A percentile compares a stretch with the other conserved stretches of the same genome.
These are phyloP conservation scores for Drosophila siamana DNA, from an alignment of 2,888 invertebrate genomes.

Conservation along the genomic window DNA sequence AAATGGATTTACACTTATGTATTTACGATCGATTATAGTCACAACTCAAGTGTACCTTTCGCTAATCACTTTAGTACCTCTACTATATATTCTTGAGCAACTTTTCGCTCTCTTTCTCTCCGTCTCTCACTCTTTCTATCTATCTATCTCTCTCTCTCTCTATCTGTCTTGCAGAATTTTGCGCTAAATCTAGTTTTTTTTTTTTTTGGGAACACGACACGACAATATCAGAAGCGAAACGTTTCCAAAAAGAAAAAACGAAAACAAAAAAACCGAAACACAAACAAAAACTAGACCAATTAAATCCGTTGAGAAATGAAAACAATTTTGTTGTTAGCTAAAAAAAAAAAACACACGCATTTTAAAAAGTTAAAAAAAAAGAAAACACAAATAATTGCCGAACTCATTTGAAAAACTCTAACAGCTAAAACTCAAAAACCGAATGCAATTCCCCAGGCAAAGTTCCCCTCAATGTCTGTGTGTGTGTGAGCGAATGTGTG, in stretches of 20 bases:
- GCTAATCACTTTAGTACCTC: slow-evolving; percentile 61
- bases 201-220: slow-evolving; percentile 22
- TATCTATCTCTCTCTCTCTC: slow-evolving; percentile 15
- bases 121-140: slow-evolving; percentile 1
- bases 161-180: slow-evolving; percentile 2
- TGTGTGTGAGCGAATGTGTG: background rate
- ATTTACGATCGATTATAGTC: slow-evolving; percentile 40
- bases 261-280: slow-evolving; percentile 6
- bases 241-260: slow-evolving; percentile 17
- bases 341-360: no score
- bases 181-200: slow-evolving; percentile 15
- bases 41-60: slow-evolving; percentile 64
- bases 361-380: slow-evolving; percentile 1
- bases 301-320: slow-evolving; percentile 13
- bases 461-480: background rate
- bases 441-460: background rate
- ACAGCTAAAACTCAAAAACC: slow-evolving; percentile 4
- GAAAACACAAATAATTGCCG: background rate
- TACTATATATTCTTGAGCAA: slow-evolving; percentile 27
- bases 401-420: slow-evolving; percentile 6
- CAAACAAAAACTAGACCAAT: slow-evolving; percentile 28
- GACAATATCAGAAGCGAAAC: slow-evolving; percentile 46
- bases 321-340: slow-evolving; percentile 22
- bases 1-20: slow-evolving; percentile 38
- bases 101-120: slow-evolving; percentile 33